Evolutionary conservation across 2,888 invertebrate species (phyloP), one percentile per base, ranked within the genome.

Genomic region (Rotaria sp.): DNA sequence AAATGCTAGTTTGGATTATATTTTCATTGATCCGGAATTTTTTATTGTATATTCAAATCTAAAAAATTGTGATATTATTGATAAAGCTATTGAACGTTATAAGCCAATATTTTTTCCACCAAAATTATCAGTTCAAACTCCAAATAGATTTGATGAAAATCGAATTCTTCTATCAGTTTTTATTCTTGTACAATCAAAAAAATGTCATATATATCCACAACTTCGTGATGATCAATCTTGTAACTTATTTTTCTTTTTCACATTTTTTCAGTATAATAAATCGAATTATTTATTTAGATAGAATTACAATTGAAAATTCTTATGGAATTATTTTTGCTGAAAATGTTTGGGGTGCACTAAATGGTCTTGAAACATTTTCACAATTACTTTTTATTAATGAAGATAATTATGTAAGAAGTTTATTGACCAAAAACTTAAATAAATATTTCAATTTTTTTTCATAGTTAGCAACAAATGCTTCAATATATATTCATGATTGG

Each of bases 21-120:
- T 85, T 26, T 85, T 30, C 48, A 85, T 87, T 38, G 85, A 85
- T 48, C 84, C 85, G 52, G 50, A 50, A 38, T 38, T 55, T 26
- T 87, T 87, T 84, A 41, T 59, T 50, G 38, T 87, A 15, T 75
- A 85, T 45, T 59, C 80, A 26, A 86, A 86, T 38, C 35, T 86
- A 41, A 11, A 57, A 85, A 24, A 84, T 30, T 90, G 90, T 88
- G 90, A 90, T 85, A 88, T 90, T 80, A 88, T 90, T n/a, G 88
- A 88, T n/a, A 87, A 88, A 24, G 90, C 89, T 15, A 85, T 90
- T 48, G 74, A 88, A 38, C 88, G 90, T 35, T 90, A 90, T 86
- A 35, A 67, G 26, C 80, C 86, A 26, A 84, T 88, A 35, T 85
- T 89, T 80, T 87, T 87, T n/a, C 93, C 93, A 13, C 92, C 92